These are phyloP conservation scores for Tipula confusa DNA, from an alignment of 2,888 invertebrate genomes.

Conservation along the genomic window DNA sequence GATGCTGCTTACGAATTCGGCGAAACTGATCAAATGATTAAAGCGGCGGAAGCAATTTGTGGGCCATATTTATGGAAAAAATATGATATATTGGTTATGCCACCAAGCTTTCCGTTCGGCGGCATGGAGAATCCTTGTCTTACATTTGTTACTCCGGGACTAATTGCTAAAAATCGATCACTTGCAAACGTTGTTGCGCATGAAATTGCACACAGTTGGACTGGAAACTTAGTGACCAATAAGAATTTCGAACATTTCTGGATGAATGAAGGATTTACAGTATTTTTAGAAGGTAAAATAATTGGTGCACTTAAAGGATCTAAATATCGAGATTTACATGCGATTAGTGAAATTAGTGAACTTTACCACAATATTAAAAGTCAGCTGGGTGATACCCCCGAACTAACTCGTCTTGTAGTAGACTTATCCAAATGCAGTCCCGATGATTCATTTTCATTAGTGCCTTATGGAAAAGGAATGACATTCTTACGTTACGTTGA, in stretches of 20 bases:
- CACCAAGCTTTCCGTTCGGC: slow-evolving; percentile 86
- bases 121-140: slow-evolving; percentile 98
- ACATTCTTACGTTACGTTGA: slow-evolving; percentile 85
- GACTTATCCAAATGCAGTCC: slow-evolving; percentile 77
- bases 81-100: slow-evolving; percentile 85
- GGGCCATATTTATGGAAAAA: slow-evolving; percentile 88
- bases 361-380: slow-evolving; percentile 51
- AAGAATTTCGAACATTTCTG: slow-evolving; percentile 93
- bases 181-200: slow-evolving; percentile 88
- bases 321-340: slow-evolving; percentile 71
- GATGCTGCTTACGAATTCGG: slow-evolving; percentile 83
- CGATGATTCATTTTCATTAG: slow-evolving; percentile 83
- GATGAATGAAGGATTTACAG: slow-evolving; percentile 90
- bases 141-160: slow-evolving; percentile 90
- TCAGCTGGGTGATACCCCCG: slow-evolving; percentile 59
- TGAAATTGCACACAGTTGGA: slow-evolving; percentile 95
- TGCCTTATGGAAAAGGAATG: slow-evolving; percentile 92
- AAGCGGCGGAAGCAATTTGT: slow-evolving; percentile 75
- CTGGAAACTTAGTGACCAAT: slow-evolving; percentile 92
- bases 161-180: slow-evolving; percentile 80
- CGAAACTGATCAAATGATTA: slow-evolving; percentile 77
- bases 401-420: slow-evolving; percentile 70
- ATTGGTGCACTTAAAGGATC: slow-evolving; percentile 63
- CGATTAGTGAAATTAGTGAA: slow-evolving; percentile 70
- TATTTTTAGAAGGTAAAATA: slow-evolving; percentile 86